Evolutionary conservation across 1,140 invertebrate species (phyloP), one percentile per base, ranked within the genome.

Genomic region (Dinoponera quadriceps): DNA sequence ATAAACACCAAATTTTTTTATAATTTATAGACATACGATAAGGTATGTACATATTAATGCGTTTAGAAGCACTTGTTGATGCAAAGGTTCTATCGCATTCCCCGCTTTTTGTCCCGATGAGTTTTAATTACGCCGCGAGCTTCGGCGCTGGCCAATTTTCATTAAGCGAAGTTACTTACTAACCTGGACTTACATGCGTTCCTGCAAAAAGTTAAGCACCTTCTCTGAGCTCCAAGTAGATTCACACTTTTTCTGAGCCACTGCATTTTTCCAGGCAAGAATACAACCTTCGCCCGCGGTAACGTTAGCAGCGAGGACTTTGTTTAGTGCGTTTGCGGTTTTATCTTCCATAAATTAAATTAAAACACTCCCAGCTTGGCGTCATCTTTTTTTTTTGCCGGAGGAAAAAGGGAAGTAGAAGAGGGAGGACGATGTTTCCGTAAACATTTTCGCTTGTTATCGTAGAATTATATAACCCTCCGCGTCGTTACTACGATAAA

Each of bases 311-410:
- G 38, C 25, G 20, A 62, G 33, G 27, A 74, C 59, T 74, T 75
- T 82, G 27, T 60, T 74, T 74, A 73, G 33, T 7, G 20, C 49
- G 60, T 74, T 82, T 48, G 48, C 22, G 27, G 18, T 48, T 63
- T 62, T 82, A 75, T 63, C 38, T 71, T 13, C 57, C 25, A 72
- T 75, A 57, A 75, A 65, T 75, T 75, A 75, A 77, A 83, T 83
- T 77, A 77, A 83, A 75, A 83, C 25, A 55, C 22, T 33, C 4
- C 27, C 5, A 16, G 22, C 25, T 73, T 63, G n/a, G 1, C 18
- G 20, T 63, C n/a, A 25, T 14, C 38, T 51, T 75, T 74, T 80
- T 73, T 59, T 27, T 44, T 44, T 9, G 9, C 7, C 38, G 11
- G 38, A 33, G 29, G 3, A 9, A 7, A 44, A 9, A 9, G 11